A percentile compares a stretch with the other conserved stretches of the same genome.
Evolutionary conservation across 2,797 vertebrate genomes (phyloP).

Genomic region (Acanthornis magna): DNA sequence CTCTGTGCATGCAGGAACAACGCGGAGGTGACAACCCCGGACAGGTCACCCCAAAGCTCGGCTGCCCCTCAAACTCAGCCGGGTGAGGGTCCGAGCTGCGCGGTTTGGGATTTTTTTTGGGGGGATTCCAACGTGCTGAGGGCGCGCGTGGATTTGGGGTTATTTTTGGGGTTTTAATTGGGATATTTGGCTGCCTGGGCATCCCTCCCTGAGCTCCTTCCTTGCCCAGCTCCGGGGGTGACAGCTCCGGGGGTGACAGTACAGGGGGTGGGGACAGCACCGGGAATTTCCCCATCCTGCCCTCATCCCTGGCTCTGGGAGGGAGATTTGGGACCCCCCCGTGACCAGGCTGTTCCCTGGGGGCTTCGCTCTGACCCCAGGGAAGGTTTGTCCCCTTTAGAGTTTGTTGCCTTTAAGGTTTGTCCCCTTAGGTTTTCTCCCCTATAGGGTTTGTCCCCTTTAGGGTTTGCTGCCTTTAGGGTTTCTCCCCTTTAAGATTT

Average conservation of each 20-base stretch:
- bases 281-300: background rate
- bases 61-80: background rate
- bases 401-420: background rate
- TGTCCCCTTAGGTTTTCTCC: background rate
- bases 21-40: background rate
- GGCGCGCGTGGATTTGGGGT: background rate
- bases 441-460: background rate
- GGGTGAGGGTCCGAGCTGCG: background rate
- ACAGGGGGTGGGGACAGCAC: background rate
- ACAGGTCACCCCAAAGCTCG: background rate
- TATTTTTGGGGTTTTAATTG: background rate
- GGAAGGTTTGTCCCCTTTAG: background rate
- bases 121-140: background rate
- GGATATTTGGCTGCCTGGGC: background rate
- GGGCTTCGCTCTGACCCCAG: background rate
- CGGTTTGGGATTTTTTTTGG: slow-evolving; percentile 30
- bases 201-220: too few species aligned
- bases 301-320: background rate
- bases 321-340: background rate
- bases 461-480: too few species aligned
- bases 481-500: too few species aligned
- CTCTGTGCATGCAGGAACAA: slow-evolving; percentile 55
- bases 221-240: background rate
- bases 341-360: background rate
- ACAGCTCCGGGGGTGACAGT: background rate